Percentiles rank a stretch among this genome's conserved stretches.
Conservation (phyloP, 2,888 invertebrate genomes). For the Epinotia demarniana region DNA sequence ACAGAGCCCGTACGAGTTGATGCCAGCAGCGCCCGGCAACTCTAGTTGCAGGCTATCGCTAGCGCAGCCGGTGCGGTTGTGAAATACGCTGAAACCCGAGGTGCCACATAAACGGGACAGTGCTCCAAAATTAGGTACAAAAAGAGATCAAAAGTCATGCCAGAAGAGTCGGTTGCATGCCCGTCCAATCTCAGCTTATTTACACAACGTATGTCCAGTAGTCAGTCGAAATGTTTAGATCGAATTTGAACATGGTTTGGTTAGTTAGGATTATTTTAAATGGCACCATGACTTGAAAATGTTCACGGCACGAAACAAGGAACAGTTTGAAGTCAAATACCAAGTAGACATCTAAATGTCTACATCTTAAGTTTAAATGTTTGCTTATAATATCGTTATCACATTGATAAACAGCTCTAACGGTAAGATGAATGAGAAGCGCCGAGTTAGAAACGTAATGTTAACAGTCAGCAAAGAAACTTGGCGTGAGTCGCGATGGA, state of each 20-base stretch:
- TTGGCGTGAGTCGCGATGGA: constrained; percentile 55
- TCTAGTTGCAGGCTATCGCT: constrained; percentile 70
- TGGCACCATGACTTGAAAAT: constrained; percentile 56
- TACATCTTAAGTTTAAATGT: constrained; percentile 43
- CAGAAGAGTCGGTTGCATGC: constrained; percentile 64
- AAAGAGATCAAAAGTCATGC: constrained; percentile 64
- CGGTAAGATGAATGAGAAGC: constrained; percentile 66
- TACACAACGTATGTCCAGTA: constrained; percentile 65
- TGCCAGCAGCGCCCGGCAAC: constrained; percentile 51
- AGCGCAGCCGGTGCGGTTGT: constrained; percentile 72
- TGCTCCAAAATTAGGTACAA: constrained; percentile 49
- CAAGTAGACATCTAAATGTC: constrained; percentile 52
- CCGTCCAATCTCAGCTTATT: constrained; percentile 82
- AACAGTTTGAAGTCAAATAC: constrained; percentile 57
- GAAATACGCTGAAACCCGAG: constrained; percentile 78
- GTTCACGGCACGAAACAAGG: constrained; percentile 20
- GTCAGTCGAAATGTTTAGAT: constrained; percentile 29
- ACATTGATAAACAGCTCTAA: constrained; percentile 63
- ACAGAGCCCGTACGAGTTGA: background rate
- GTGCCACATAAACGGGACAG: constrained; percentile 57
- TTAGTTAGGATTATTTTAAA: constrained; percentile 51
- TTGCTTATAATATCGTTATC: constrained; percentile 56
- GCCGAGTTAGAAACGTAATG: constrained; percentile 50
- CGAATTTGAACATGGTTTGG: constrained; percentile 46
- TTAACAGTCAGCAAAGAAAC: constrained; percentile 56